Percentiles rank a stretch among this genome's conserved stretches.
These are phyloP conservation scores for Trididemnum clinides DNA, from an alignment of 23 tunicate genomes.

Conservation along the genomic window DNA sequence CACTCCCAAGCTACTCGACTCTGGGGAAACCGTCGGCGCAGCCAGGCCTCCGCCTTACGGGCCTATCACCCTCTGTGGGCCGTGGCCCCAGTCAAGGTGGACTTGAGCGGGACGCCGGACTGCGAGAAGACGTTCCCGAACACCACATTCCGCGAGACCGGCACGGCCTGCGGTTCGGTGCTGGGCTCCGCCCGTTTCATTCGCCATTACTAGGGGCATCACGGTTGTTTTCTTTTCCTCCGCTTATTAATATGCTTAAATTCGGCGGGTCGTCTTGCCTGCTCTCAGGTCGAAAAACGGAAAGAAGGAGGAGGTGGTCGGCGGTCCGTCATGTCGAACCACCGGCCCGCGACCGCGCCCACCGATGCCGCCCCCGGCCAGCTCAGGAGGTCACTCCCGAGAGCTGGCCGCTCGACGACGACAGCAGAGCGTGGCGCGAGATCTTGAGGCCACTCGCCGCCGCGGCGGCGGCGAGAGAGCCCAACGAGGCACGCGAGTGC, in stretches of 20 bases:
- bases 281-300: constrained; percentile 66
- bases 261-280: constrained; percentile 60
- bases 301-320: too few species aligned
- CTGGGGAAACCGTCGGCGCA: neutral
- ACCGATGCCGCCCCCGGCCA: too few species aligned
- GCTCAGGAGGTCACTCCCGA: too few species aligned
- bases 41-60: neutral
- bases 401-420: too few species aligned
- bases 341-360: too few species aligned
- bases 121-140: too few species aligned
- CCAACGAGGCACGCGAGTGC: too few species aligned
- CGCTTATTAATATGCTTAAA: constrained; percentile 65
- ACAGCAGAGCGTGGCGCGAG: too few species aligned
- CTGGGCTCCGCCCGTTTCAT: constrained; percentile 67
- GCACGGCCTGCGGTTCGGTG: constrained; percentile 43
- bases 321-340: too few species aligned
- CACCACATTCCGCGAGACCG: constrained; percentile 45
- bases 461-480: too few species aligned
- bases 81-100: constrained; percentile 22
- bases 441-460: too few species aligned
- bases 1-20: constrained; percentile 39
- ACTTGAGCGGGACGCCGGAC: too few species aligned
- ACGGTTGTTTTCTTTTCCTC: constrained; percentile 64
- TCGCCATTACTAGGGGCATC: constrained; percentile 79
- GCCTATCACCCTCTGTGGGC: constrained; percentile 38